These are phyloP conservation scores for Diarsia brunnea DNA, from an alignment of 2,888 invertebrate genomes.

Conservation along the genomic window DNA sequence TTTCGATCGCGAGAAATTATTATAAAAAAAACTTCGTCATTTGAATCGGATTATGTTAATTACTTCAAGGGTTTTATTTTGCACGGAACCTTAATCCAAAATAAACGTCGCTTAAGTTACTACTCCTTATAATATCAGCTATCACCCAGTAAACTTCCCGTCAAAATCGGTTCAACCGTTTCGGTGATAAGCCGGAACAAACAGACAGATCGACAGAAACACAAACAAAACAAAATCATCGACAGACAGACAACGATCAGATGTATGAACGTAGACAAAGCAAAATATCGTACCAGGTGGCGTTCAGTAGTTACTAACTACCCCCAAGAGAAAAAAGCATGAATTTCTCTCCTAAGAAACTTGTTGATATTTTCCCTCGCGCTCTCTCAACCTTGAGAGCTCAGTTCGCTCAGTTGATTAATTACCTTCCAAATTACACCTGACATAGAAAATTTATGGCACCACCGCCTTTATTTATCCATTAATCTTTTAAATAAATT, in stretches of 20 bases:
- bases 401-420: constrained; percentile 41
- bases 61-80: no score
- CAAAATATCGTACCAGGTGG: neutral
- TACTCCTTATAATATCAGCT: no score
- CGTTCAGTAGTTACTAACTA: neutral
- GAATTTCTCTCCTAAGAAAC: neutral
- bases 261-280: neutral
- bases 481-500: constrained; percentile 54
- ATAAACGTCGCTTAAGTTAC: no score
- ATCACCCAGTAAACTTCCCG: no score
- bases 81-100: no score
- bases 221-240: no score
- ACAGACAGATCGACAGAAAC: no score
- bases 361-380: constrained; percentile 38
- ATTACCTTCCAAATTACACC: constrained; percentile 39
- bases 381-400: constrained; percentile 2
- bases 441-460: constrained; percentile 27
- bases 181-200: no score
- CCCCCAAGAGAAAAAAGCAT: neutral
- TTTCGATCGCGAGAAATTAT: no score
- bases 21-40: no score
- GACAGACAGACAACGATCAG: neutral
- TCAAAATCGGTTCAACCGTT: no score
- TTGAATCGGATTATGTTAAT: no score
- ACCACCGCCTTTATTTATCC: constrained; percentile 14